Evolutionary conservation across 2,888 invertebrate genomes (phyloP).

Genomic region (Leptarthrus brevirostris): DNA sequence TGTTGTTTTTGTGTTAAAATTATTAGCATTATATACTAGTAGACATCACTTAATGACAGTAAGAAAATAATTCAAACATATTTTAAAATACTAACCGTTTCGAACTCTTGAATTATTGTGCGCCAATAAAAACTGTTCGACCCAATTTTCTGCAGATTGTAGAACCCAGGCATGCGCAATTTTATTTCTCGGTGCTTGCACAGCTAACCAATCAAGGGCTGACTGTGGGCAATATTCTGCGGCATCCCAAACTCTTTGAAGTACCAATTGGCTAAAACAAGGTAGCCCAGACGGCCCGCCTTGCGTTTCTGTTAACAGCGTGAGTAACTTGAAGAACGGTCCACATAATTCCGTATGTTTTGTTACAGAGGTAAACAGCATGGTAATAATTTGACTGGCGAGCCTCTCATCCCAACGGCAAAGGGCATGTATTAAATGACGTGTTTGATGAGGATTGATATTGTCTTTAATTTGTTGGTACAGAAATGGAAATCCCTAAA

Average conservation of each 20-base stretch:
- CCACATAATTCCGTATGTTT: constrained; percentile 90
- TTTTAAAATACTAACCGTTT: constrained; percentile 71
- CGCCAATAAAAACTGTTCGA: constrained; percentile 87
- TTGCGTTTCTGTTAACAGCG: constrained; percentile 86
- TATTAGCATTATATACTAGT: too few relatives aligned
- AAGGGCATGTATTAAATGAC: constrained; percentile 89
- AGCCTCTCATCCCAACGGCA: constrained; percentile 91
- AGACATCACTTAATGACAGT: too few relatives aligned
- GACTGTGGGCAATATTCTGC: constrained; percentile 92
- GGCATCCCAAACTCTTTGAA: constrained; percentile 89
- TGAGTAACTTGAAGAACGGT: constrained; percentile 92
- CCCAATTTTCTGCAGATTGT: constrained; percentile 91
- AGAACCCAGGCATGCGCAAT: constrained; percentile 91
- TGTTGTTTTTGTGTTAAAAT: too few relatives aligned
- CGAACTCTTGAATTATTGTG: constrained; percentile 88
- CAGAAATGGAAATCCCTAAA: constrained; percentile 88
- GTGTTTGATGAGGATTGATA: constrained; percentile 90
- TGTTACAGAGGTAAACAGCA: constrained; percentile 91
- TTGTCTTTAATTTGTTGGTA: constrained; percentile 95
- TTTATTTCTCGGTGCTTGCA: constrained; percentile 87
- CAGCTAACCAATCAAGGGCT: constrained; percentile 90
- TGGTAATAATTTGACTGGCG: constrained; percentile 87
- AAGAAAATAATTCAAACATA: background rate
- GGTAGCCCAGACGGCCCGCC: constrained; percentile 83
- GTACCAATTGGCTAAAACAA: constrained; percentile 89